Percentiles rank a stretch among this genome's conserved stretches.
Conservation (phyloP, 2,888 invertebrate genomes). For the Amiota communis region DNA sequence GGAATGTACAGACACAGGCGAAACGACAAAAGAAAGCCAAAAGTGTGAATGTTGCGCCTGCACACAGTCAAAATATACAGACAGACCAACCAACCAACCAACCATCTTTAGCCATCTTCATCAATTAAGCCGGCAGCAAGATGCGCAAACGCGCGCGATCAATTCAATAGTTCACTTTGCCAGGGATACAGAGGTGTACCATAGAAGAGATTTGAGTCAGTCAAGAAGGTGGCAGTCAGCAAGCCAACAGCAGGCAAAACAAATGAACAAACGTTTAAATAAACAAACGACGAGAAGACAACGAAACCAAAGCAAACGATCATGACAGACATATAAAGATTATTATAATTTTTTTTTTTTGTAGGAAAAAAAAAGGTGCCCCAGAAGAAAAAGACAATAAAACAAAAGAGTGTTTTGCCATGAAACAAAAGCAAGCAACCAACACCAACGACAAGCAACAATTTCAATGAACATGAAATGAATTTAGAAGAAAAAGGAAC, state of each 20-base stretch:
- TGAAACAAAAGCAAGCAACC: not conserved
- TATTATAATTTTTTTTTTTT: not conserved
- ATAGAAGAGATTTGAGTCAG: constrained; percentile 35
- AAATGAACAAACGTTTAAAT: constrained; percentile 67
- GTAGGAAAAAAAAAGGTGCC: not conserved
- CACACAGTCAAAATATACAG: not conserved
- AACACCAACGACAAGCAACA: constrained; percentile 44
- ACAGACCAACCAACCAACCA: too few relatives aligned
- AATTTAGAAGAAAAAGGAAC: constrained; percentile 52
- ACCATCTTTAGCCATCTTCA: constrained; percentile 39
- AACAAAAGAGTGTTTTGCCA: constrained; percentile 4
- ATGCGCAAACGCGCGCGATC: constrained; percentile 59
- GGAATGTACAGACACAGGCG: not conserved
- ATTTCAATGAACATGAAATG: constrained; percentile 64
- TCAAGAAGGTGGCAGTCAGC: constrained; percentile 29
- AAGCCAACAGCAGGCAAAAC: constrained; percentile 20
- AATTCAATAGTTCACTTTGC: constrained; percentile 2
- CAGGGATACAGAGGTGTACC: constrained; percentile 29
- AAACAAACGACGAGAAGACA: constrained; percentile 50
- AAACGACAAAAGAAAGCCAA: not conserved
- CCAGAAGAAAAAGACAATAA: constrained; percentile 6
- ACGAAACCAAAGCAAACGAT: not conserved
- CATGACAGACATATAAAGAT: constrained; percentile 24
- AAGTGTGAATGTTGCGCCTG: constrained; percentile 31
- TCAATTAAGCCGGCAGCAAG: constrained; percentile 66